Evolutionary conservation across 1,140 invertebrate species (phyloP), one percentile per base, ranked within the genome.

Genomic region (Aphelenchoides fujianensis): DNA sequence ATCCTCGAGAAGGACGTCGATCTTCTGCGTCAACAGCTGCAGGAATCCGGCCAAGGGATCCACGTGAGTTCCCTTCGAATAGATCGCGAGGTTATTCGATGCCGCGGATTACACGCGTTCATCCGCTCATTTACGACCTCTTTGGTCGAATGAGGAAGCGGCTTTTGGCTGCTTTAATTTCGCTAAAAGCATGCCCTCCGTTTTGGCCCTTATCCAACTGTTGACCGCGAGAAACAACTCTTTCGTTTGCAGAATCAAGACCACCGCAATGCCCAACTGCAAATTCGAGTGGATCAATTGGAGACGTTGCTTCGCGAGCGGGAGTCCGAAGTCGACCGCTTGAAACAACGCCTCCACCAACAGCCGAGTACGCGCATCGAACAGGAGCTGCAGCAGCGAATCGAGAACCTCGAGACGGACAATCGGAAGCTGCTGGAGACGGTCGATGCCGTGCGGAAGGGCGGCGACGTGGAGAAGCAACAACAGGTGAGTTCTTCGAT

Each of bases 1-100:
- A 35, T 48, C 52, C 28, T 76, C 23, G 76, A 78, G 53, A 54
- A 75, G 28, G 79, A 78, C 34, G 30, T 81, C 3, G 76, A 78
- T 7, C 27, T 7, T n/a, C 35, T 70, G 30, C 62, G 64, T 64
- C 32, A 55, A n/a, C 71, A 78, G 67, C 36, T 80, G 3, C 78
- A 76, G 2, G 73, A 78, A 52, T 34, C 59, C 23, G 31, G 41
- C 19, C 69, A 78, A 19, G 52, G 37, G 23, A 63, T 70, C 31
- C 79, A 77, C 31, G 75, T 77, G 48, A 35, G 55, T 19, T 0
- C 5, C n/a, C n/a, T n/a, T n/a, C n/a, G n/a, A n/a, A n/a, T n/a
- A n/a, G n/a, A n/a, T n/a, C n/a, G n/a, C n/a, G n/a, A n/a, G n/a
- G n/a, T n/a, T n/a, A n/a, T n/a, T n/a, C n/a, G n/a, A n/a, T n/a